phyloP scores from a whole-genome alignment of 2,888 invertebrate species.

The Hirtodrosophila confusa region DNA sequence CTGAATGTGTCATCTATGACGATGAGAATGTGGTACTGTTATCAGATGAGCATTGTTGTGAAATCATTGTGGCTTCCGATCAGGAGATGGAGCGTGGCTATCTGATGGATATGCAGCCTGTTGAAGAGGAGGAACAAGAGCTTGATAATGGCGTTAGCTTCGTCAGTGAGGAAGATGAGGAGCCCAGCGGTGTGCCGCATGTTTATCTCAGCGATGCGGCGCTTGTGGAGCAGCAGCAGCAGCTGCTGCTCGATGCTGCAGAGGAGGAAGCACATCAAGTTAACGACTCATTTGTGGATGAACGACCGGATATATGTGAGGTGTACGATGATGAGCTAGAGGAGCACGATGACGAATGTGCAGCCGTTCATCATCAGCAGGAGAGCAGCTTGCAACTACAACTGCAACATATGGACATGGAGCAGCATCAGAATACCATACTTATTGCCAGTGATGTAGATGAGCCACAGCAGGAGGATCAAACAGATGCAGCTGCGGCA shows the following conservation, averaged over 20 bases:
- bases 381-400: slow-evolving; percentile 16
- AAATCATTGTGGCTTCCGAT: slow-evolving; percentile 57
- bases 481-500: not conserved
- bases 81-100: slow-evolving; percentile 47
- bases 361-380: slow-evolving; percentile 18
- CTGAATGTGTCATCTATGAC: slow-evolving; percentile 59
- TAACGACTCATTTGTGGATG: slow-evolving; percentile 48
- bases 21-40: slow-evolving; percentile 62
- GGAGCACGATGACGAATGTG: slow-evolving; percentile 60
- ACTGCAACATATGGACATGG: slow-evolving; percentile 24
- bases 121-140: slow-evolving; percentile 18
- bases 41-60: slow-evolving; percentile 61
- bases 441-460: slow-evolving; percentile 23
- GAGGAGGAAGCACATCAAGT: slow-evolving; percentile 51
- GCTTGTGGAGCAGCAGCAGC: slow-evolving; percentile 27
- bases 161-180: slow-evolving; percentile 29
- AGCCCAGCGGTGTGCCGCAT: slow-evolving; percentile 24
- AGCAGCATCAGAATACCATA: slow-evolving; percentile 20
- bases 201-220: slow-evolving; percentile 71
- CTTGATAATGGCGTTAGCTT: slow-evolving; percentile 29
- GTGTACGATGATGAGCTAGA: slow-evolving; percentile 66
- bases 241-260: slow-evolving; percentile 36
- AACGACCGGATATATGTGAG: slow-evolving; percentile 62
- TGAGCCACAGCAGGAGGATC: slow-evolving; percentile 13
- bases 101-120: slow-evolving; percentile 35